These are phyloP conservation scores for Tenthredo mesomela DNA, from an alignment of 2,888 invertebrate genomes.

Conservation along the genomic window DNA sequence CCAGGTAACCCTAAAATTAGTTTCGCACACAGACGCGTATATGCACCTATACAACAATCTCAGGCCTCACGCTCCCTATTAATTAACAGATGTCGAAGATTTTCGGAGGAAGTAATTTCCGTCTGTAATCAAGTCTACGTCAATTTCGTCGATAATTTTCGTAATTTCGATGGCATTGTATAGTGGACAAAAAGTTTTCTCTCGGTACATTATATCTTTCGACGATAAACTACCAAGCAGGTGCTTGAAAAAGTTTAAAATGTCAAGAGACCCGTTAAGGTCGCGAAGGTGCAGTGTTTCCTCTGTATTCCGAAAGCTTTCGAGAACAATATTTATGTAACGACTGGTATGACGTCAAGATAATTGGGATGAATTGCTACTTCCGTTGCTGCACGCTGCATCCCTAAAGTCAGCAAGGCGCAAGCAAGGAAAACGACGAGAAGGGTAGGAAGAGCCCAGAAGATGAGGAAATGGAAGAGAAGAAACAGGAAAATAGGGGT, in stretches of 20 bases:
- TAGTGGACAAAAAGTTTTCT: neutral
- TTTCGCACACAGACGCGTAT: neutral
- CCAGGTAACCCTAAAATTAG: slow-evolving; percentile 10
- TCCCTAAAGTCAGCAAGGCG: slow-evolving; percentile 28
- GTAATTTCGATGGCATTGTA: neutral
- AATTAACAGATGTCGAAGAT: neutral
- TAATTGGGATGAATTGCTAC: slow-evolving; percentile 42
- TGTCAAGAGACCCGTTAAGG: slow-evolving; percentile 48
- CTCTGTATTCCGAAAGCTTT: slow-evolving; percentile 24
- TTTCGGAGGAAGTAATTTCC: neutral
- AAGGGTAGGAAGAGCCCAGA: slow-evolving; percentile 28
- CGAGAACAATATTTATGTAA: slow-evolving; percentile 40
- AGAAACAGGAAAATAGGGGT: slow-evolving; percentile 14
- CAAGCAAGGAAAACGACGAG: slow-evolving; percentile 5
- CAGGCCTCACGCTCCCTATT: neutral
- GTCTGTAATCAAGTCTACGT: neutral
- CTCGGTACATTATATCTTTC: neutral
- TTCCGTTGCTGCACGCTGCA: slow-evolving; percentile 45
- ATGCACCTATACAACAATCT: neutral
- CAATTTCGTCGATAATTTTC: neutral
- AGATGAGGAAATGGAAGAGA: neutral
- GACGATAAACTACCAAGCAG: slow-evolving; percentile 36
- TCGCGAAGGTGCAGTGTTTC: slow-evolving; percentile 36
- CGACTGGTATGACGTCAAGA: slow-evolving; percentile 49
- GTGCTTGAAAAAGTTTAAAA: slow-evolving; percentile 46